These are phyloP conservation scores for Stomatorhinus ivindoensis DNA, from an alignment of 2,113 vertebrate species.

Conservation along the genomic window DNA sequence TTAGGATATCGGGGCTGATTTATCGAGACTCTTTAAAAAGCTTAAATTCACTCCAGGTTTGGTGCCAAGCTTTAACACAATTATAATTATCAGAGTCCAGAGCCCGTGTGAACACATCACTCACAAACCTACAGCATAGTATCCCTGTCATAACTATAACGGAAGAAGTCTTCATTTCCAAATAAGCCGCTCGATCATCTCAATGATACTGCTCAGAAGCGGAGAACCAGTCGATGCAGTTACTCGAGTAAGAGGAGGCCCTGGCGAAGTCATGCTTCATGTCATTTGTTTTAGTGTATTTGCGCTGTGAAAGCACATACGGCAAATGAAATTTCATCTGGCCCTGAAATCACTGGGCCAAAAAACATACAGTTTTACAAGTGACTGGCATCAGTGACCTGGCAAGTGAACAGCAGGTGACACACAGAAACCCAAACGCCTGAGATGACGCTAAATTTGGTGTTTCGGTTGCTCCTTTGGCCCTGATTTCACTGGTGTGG, in stretches of 20 bases:
- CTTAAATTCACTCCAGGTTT: not conserved
- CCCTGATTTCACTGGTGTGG: not conserved
- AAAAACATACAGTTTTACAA: not conserved
- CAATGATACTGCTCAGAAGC: not conserved
- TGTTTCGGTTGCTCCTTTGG: not conserved
- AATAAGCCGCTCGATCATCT: not conserved
- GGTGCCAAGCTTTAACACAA: not conserved
- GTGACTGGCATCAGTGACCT: not conserved
- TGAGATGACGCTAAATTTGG: not conserved
- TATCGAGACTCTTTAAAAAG: slow-evolving; percentile 1
- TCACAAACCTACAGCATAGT: not conserved
- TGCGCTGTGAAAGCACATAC: not conserved
- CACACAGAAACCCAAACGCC: not conserved
- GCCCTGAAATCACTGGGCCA: not conserved
- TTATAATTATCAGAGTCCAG: not conserved
- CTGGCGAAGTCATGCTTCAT: not conserved
- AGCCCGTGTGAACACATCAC: not conserved
- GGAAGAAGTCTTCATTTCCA: not conserved
- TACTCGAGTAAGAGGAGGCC: not conserved
- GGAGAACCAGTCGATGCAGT: not conserved
- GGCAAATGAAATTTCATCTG: not conserved
- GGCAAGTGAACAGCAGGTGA: not conserved
- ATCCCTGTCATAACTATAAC: not conserved
- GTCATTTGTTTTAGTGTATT: not conserved
- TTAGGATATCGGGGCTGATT: slow-evolving; percentile 29